Conservation (phyloP, 2,797 vertebrate species). For the Cryptoblepharus egeriae region DNA sequence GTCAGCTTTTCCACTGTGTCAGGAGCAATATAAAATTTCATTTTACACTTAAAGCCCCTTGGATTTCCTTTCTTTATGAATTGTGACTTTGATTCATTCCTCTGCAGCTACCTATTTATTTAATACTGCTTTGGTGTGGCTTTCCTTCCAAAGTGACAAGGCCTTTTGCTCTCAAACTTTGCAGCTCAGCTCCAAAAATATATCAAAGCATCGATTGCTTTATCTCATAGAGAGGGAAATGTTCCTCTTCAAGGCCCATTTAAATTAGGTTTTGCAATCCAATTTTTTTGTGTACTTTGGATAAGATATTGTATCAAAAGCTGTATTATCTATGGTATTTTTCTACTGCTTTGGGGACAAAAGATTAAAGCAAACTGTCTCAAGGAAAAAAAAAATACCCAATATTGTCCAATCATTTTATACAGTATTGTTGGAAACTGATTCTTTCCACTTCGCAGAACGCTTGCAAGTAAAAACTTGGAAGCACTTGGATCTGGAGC, state of each 20-base stretch:
- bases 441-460: slow-evolving; percentile 30
- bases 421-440: neutral
- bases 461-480: neutral
- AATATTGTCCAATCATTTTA: slow-evolving; percentile 40
- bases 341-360: slow-evolving; percentile 44
- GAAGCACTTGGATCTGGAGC: neutral
- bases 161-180: slow-evolving; percentile 54
- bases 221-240: slow-evolving; percentile 11
- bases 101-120: slow-evolving; percentile 60
- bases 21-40: slow-evolving; percentile 56
- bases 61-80: slow-evolving; percentile 43
- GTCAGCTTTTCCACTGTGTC: slow-evolving; percentile 52
- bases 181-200: slow-evolving; percentile 56
- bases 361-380: slow-evolving; percentile 45
- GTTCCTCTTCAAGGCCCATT: slow-evolving; percentile 41
- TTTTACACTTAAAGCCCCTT: slow-evolving; percentile 41
- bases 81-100: slow-evolving; percentile 45
- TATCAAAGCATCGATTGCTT: slow-evolving; percentile 63
- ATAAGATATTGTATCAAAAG: slow-evolving; percentile 44
- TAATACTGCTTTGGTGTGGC: slow-evolving; percentile 54
- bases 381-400: slow-evolving; percentile 21
- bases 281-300: slow-evolving; percentile 44
- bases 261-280: slow-evolving; percentile 42
- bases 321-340: slow-evolving; percentile 45
- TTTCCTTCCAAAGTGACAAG: slow-evolving; percentile 57